Base-by-base conservation (phyloP, 2,797 vertebrate genomes). In the Phylloscopus collybita region DNA sequence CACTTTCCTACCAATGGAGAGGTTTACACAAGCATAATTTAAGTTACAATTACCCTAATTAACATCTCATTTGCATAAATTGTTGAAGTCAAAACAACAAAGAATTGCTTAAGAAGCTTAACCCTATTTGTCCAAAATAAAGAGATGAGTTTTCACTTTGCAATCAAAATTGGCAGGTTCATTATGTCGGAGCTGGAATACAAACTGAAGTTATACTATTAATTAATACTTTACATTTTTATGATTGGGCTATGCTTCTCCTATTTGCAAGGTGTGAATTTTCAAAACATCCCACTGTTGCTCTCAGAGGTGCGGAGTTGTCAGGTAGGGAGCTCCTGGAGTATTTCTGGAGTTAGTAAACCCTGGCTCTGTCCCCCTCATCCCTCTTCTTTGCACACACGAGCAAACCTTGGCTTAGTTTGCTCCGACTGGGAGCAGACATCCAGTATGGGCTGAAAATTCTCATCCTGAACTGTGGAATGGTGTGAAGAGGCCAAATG, bases 51-150 rank as follows among this genome's bases (percentile, higher is more conserved):
- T 98, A 97, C 95, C 98, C 98, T 99, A 98, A 99, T 99, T 99
- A 99, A 98, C 99, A 99, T 99, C 98, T 99, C 98, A 99, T 99
- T 98, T 99, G 98, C 99, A 99, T 99, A 99, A 99, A 99, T 98
- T 98, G 98, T 99, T 98, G 98, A 98, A 98, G 96, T 98, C 98
- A 98, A 98, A 99, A 99, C 98, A 99, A 99, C 99, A 98, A 98
- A 97, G 98, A 96, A 97, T 97, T 98, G 98, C 98, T 97, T 98
- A 98, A 98, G 98, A 98, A 98, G 96, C 97, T 98, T 98, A 99
- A 99, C 98, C 98, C 98, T 98, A 97, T 98, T 98, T 98, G 98
- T 98, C 98, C 98, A 98, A 98, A 98, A 96, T 98, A 98, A 97
- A 98, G 98, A 98, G 98, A 98, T 98, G 98, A 98, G 98, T 97